These are phyloP conservation scores for Himantopus leucocephalus DNA, from an alignment of 2,113 vertebrate genomes.

Conservation along the genomic window DNA sequence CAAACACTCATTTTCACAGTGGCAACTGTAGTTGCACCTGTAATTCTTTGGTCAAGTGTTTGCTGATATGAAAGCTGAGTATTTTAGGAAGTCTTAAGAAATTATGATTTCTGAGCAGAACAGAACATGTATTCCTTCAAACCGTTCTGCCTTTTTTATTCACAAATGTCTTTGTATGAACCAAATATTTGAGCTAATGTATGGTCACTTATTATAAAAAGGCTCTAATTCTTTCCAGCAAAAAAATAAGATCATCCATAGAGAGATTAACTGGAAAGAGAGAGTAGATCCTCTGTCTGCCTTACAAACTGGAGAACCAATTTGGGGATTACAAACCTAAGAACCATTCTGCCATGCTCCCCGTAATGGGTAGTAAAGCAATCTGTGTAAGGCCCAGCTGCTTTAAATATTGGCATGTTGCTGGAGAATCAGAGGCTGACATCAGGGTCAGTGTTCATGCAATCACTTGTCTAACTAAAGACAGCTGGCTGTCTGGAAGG, in stretches of 20 bases:
- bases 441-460: not conserved
- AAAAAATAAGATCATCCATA: not conserved
- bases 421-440: not conserved
- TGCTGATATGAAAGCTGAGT: not conserved
- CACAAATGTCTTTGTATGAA: not conserved
- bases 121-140: not conserved
- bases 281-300: not conserved
- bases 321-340: not conserved
- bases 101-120: not conserved
- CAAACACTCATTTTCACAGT: constrained; percentile 5
- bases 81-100: not conserved
- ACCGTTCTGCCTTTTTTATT: not conserved
- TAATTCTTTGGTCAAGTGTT: not conserved
- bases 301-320: not conserved
- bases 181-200: not conserved
- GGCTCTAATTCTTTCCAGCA: not conserved
- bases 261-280: not conserved
- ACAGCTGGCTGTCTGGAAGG: constrained; percentile 21
- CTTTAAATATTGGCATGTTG: not conserved
- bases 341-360: not conserved
- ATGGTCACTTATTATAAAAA: not conserved
- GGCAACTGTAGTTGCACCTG: not conserved
- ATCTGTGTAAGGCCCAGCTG: not conserved
- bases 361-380: not conserved
- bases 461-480: not conserved